Evolutionary conservation across 2,797 vertebrate species (phyloP).

Genomic region (Xerus rutilus): DNA sequence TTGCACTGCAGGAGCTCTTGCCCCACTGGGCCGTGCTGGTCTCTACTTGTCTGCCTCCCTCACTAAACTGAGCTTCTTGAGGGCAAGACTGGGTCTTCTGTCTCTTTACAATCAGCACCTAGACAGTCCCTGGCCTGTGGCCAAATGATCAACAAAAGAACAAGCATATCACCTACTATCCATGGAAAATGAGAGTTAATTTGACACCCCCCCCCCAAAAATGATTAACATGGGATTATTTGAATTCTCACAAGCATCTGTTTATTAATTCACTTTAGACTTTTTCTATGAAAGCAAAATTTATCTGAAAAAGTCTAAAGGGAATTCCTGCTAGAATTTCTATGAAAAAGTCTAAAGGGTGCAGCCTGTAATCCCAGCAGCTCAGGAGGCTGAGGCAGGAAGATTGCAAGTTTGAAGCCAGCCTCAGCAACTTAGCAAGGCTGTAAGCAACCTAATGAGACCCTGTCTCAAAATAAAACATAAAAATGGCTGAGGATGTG

Average conservation of each 20-base stretch:
- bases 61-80: neutral
- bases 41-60: neutral
- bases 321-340: neutral
- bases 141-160: neutral
- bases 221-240: neutral
- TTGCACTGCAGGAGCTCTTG: neutral
- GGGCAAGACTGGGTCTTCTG: neutral
- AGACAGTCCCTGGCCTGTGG: neutral
- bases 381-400: no score
- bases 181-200: neutral
- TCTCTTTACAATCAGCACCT: neutral
- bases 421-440: no score
- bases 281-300: neutral
- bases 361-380: no score
- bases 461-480: no score
- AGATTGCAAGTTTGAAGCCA: no score
- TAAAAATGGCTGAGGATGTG: no score
- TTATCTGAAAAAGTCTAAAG: neutral
- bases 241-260: slow-evolving; percentile 3
- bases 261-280: slow-evolving; percentile 18
- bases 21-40: neutral
- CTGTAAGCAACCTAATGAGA: no score
- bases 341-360: no score
- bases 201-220: neutral
- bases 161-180: neutral